Evolutionary conservation across 2,797 vertebrate species (phyloP), one percentile per base, ranked within the genome.

Genomic region (Onychomys leucogaster): DNA sequence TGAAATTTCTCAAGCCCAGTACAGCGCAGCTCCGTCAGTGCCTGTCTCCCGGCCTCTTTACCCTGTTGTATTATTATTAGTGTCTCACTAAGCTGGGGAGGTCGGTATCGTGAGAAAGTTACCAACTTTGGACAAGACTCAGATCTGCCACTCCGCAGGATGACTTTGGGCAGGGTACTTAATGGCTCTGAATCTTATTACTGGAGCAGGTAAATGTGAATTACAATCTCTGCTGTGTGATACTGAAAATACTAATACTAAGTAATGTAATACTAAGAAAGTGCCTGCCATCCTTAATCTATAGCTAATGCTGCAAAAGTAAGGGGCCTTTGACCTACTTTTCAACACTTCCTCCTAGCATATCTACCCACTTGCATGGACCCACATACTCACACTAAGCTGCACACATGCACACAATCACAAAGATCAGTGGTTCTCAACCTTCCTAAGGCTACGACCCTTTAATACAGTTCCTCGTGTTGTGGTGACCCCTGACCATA

Each of bases 181-280:
- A 19, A n/a, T 46, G 43, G 73, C 37, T 85, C 75, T 46, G 10
- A 55, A 34, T 5, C 49, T 59, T 76, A 49, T 61, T 43, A 73
- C n/a, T 6, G 11, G 43, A 21, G 63, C 61, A 34, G 8, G 52
- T 25, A 32, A 80, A 61, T 4, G 6, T 32, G 21, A 27, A 23
- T 12, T 27, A 4, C 17, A 6, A 0, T 2, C 4, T 32, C 57
- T 16, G 5, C 37, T 63, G 0, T 0, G 0, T 0, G 16, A 37
- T 16, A 43, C 0, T 21, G 55, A 32, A 8, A 4, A 29, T 21
- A 5, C 1, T 19, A 2, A 86, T 25, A 32, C 49, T 3, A 87
- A 12, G 8, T 41, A 19, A 57, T 19, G 9, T 11, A 46, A 27
- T 69, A 32, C 29, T 17, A 57, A 93, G 67, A 85, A 34, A 32